phyloP scores from a whole-genome alignment of 1,140 invertebrate species.

The Lutraria rhynchaena region DNA sequence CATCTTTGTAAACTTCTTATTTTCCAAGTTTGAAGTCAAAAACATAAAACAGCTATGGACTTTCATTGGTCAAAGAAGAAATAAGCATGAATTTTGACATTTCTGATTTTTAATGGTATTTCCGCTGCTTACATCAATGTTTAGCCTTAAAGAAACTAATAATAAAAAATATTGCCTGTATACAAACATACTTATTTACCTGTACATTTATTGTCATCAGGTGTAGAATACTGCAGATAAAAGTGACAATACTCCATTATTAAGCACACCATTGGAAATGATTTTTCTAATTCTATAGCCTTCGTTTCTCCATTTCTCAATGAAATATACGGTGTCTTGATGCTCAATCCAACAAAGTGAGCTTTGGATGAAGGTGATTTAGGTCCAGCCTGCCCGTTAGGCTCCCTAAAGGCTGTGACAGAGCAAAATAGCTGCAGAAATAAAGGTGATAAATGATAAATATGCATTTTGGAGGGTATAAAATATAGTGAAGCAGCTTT shows the following conservation, averaged over 20 bases:
- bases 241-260: neutral
- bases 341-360: slow-evolving; percentile 15
- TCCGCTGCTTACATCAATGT: too few relatives aligned
- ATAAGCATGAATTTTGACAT: too few relatives aligned
- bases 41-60: too few relatives aligned
- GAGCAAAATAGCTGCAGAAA: slow-evolving; percentile 33
- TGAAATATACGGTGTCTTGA: slow-evolving; percentile 8
- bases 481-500: neutral
- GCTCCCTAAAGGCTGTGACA: slow-evolving; percentile 3
- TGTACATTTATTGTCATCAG: slow-evolving; percentile 17
- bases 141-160: too few relatives aligned
- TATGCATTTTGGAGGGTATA: neutral
- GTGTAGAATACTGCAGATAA: slow-evolving; percentile 9
- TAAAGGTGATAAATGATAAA: neutral
- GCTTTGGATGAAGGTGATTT: slow-evolving; percentile 8
- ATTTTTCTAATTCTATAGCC: neutral
- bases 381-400: slow-evolving; percentile 9
- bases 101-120: too few relatives aligned
- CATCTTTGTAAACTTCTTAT: too few relatives aligned
- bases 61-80: too few relatives aligned
- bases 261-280: slow-evolving; percentile 17
- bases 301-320: slow-evolving; percentile 33
- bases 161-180: too few relatives aligned
- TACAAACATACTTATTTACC: slow-evolving; percentile 19
- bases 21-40: too few relatives aligned